phyloP scores from a whole-genome alignment of 2,888 invertebrate genomes.

The Pandemis cinnamomeana region DNA sequence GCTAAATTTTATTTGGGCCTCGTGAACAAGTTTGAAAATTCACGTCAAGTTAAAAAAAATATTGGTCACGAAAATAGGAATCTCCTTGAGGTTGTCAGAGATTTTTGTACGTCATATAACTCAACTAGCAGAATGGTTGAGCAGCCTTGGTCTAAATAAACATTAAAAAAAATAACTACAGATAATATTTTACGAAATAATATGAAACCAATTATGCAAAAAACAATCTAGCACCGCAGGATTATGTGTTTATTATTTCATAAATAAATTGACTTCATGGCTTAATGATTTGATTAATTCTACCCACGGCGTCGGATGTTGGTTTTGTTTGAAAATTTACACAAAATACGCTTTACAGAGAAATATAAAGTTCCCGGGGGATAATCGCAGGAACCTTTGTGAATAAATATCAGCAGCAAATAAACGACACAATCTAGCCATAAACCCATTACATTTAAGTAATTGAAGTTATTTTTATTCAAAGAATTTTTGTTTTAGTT shows the following conservation, averaged over 20 bases:
- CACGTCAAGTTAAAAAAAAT: too few species aligned
- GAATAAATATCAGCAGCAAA: not conserved
- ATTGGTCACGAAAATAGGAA: too few species aligned
- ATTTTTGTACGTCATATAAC: too few species aligned
- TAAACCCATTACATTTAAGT: not conserved
- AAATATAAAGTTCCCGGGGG: slow-evolving; percentile 1
- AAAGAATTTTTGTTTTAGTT: not conserved
- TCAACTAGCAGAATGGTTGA: too few species aligned
- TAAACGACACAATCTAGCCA: not conserved
- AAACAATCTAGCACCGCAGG: not conserved
- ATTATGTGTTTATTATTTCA: not conserved
- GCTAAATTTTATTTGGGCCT: too few species aligned
- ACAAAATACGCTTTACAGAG: not conserved
- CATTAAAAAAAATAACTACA: too few species aligned
- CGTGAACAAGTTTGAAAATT: too few species aligned
- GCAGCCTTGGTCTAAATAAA: too few species aligned
- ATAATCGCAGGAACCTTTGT: not conserved
- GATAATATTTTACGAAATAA: too few species aligned
- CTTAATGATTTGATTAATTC: not conserved
- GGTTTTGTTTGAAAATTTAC: slow-evolving; percentile 5
- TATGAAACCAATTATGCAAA: not conserved
- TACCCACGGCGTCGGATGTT: not conserved
- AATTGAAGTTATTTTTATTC: not conserved
- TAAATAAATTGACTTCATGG: not conserved
- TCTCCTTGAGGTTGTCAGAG: too few species aligned